These are phyloP conservation scores for Eremophila alpestris DNA, from an alignment of 2,797 vertebrate genomes.

Conservation along the genomic window DNA sequence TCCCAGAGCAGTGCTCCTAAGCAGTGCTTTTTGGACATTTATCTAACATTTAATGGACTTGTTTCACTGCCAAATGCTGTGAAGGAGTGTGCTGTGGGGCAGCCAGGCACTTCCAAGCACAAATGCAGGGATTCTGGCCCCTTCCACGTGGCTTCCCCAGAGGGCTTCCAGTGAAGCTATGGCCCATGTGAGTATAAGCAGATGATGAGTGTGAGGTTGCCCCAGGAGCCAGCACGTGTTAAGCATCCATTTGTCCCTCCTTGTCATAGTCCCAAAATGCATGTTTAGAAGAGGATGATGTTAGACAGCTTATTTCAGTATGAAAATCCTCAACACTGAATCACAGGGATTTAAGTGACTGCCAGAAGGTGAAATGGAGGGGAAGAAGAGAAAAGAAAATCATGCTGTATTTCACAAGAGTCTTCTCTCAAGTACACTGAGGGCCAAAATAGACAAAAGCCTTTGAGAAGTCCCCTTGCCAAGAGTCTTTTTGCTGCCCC, in stretches of 20 bases:
- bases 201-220: not conserved
- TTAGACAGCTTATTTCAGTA: not conserved
- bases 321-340: not conserved
- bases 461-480: not conserved
- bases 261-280: not conserved
- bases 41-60: not conserved
- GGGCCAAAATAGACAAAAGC: not conserved
- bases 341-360: not conserved
- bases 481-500: constrained; percentile 37
- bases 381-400: not conserved
- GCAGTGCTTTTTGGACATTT: not conserved
- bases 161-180: not conserved
- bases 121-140: not conserved
- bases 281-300: not conserved
- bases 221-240: not conserved
- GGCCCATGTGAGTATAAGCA: not conserved
- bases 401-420: not conserved
- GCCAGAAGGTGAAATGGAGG: not conserved
- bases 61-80: not conserved
- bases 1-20: not conserved
- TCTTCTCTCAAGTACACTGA: not conserved
- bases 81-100: not conserved
- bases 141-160: not conserved
- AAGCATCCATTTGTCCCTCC: not conserved
- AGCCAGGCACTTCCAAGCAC: constrained; percentile 7